Evolutionary conservation across 2,888 invertebrate genomes (phyloP).

Genomic region (Lithophane socia): DNA sequence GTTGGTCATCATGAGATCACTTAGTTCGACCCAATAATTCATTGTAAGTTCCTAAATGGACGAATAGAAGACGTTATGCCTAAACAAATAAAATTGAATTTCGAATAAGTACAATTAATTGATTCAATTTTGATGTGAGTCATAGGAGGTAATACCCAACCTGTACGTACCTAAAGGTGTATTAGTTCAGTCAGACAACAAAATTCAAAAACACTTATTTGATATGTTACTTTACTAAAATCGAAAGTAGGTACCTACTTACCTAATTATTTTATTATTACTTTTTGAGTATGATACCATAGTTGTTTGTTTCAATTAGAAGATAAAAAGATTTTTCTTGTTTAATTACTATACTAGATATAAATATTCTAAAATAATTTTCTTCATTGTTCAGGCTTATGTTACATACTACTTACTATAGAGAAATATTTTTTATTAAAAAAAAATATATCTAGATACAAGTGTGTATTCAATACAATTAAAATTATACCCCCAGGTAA

Average conservation of each 20-base stretch:
- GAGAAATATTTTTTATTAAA: background rate
- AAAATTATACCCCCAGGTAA: background rate
- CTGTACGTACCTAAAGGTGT: background rate
- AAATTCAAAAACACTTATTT: background rate
- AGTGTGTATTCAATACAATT: background rate
- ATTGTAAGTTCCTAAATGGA: no score
- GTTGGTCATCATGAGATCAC: conserved; percentile 15
- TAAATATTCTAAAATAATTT: background rate
- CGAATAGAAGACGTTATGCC: background rate
- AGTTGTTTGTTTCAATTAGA: background rate
- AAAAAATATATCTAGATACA: background rate
- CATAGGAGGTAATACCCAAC: conserved; percentile 43
- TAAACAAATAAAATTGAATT: conserved; percentile 25
- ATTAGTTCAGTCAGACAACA: background rate
- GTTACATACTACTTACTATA: background rate
- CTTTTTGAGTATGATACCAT: background rate
- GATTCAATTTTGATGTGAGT: conserved; percentile 38
- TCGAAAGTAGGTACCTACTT: background rate
- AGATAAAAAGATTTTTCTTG: background rate
- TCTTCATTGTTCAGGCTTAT: no score
- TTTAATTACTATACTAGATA: background rate
- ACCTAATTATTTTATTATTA: background rate
- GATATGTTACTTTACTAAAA: background rate
- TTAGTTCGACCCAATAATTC: background rate
- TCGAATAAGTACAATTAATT: conserved; percentile 12